Evolutionary conservation across 2,888 invertebrate species (phyloP), one percentile per base, ranked within the genome.

Genomic region (Heliconius ethilla): DNA sequence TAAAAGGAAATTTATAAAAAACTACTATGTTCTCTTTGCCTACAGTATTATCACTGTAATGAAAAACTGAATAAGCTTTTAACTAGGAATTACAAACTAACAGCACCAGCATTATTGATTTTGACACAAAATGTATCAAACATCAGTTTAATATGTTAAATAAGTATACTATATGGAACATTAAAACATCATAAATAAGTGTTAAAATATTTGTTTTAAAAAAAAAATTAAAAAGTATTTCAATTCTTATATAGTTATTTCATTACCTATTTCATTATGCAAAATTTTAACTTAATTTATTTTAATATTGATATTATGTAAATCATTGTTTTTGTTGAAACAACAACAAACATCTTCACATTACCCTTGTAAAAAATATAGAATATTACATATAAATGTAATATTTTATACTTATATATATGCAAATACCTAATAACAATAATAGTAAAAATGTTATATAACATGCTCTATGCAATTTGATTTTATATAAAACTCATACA

Each of bases 31-130:
- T 33, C 9, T 6, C 33, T 33, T 7, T 33, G 33, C 33, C 33
- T 33, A 33, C 33, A 33, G 33, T 33, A 55, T 6, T 45, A 55
- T n/a, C 9, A 25, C n/a, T 55, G 25, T 70, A 55, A n/a, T 55
- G 11, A 55, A 51, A 22, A 72, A 72, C 55, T 15, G n/a, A 59
- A 11, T 1, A 51, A 55, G n/a, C n/a, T 7, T 51, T 70, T 55
- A 70, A 72, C n/a, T 15, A 72, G n/a, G 37, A 37, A 72, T 72
- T 72, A 72, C 25, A 59, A 37, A 59, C 59, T 72, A 72, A 25
- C 37, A 72, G 72, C 72, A 72, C 72, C 72, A 11, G 3, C 7
- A 27, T 72, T 59, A n/a, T 55, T 33, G 70, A 72, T 72, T 33
- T 59, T 33, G 59, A 72, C 59, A 59, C 72, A 59, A 40, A 55